phyloP scores from a whole-genome alignment of 2,113 vertebrate species.

The Trinectes maculatus region DNA sequence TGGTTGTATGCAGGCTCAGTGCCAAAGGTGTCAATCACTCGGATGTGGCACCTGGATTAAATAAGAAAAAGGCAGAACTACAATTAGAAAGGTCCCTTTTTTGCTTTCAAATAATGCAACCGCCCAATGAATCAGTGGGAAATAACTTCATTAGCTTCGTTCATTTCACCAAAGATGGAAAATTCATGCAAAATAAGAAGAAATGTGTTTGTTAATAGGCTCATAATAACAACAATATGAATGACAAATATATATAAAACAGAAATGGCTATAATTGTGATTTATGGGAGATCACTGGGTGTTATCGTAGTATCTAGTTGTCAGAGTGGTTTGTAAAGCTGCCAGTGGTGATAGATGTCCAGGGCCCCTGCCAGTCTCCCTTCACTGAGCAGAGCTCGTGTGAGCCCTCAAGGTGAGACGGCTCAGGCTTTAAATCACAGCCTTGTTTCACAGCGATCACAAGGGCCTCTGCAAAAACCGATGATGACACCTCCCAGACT shows the following conservation, averaged over 20 bases:
- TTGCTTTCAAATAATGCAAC: slow-evolving; percentile 12
- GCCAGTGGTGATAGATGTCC: slow-evolving; percentile 29
- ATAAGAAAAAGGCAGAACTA: slow-evolving; percentile 13
- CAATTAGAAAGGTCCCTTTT: slow-evolving; percentile 17
- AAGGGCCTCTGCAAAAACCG: background rate
- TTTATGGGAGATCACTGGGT: background rate
- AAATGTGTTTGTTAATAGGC: too few species aligned
- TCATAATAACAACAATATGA: too few species aligned
- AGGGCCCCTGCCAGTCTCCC: background rate
- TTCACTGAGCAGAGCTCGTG: background rate
- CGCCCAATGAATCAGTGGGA: background rate
- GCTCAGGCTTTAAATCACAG: slow-evolving; percentile 36
- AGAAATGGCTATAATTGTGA: too few species aligned
- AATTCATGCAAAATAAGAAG: too few species aligned
- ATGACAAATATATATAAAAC: too few species aligned
- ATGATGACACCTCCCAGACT: background rate
- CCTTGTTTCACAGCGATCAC: slow-evolving; percentile 19
- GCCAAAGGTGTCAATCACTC: slow-evolving; percentile 97
- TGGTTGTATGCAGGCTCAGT: slow-evolving; percentile 97
- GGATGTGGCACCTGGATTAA: slow-evolving; percentile 89
- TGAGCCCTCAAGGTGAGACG: slow-evolving; percentile 57
- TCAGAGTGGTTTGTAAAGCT: slow-evolving; percentile 21
- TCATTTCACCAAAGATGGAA: background rate
- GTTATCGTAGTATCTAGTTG: background rate
- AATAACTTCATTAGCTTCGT: background rate